These are phyloP conservation scores for Mamestra configurata DNA, from an alignment of 1,140 invertebrate species.

Conservation along the genomic window DNA sequence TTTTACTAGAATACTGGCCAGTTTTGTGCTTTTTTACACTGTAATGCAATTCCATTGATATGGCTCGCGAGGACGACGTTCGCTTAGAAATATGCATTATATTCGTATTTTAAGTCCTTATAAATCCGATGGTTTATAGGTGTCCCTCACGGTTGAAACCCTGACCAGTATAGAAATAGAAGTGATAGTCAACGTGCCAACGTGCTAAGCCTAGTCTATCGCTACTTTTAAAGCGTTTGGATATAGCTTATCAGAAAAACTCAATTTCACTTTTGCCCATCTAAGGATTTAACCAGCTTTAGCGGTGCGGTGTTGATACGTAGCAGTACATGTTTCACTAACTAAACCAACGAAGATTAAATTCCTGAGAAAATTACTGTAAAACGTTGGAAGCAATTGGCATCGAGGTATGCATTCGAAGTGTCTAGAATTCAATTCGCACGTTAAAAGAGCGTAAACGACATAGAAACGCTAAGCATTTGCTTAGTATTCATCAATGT, in stretches of 20 bases:
- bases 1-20: slow-evolving; percentile 14
- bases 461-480: slow-evolving; percentile 16
- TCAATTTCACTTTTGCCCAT: slow-evolving; percentile 11
- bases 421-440: slow-evolving; percentile 34
- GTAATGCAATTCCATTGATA: slow-evolving; percentile 29
- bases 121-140: background rate
- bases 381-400: background rate
- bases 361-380: slow-evolving; percentile 6
- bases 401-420: slow-evolving; percentile 38
- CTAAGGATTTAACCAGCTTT: background rate
- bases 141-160: too few relatives aligned
- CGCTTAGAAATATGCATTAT: background rate
- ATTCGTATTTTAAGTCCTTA: background rate
- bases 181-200: background rate
- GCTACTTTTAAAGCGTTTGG: background rate
- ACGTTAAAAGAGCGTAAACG: slow-evolving; percentile 27
- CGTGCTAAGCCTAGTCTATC: background rate
- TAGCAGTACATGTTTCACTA: too few relatives aligned
- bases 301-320: background rate
- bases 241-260: slow-evolving; percentile 9
- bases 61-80: background rate
- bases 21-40: slow-evolving; percentile 37
- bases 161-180: too few relatives aligned
- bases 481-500: slow-evolving; percentile 44
- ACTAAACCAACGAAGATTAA: slow-evolving; percentile 10